A percentile compares a stretch with the other conserved stretches of the same genome.
Evolutionary conservation across 2,888 invertebrate genomes (phyloP).

Genomic region (Crepidodera aurea): DNA sequence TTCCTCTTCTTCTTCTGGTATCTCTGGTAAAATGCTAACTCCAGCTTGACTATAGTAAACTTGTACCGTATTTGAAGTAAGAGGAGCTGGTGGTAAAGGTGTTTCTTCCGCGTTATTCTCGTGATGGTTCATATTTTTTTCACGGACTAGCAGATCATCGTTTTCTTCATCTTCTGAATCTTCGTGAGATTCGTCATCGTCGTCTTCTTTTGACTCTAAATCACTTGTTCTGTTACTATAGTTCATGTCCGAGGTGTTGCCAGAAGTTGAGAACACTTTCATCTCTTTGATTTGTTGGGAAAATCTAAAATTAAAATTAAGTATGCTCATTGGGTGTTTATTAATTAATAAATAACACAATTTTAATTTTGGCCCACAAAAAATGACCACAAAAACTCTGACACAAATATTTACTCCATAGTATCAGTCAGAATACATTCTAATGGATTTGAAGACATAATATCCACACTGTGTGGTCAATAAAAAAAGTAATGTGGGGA

Average conservation of each 20-base stretch:
- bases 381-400: no score
- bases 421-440: no score
- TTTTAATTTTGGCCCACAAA: no score
- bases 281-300: slow-evolving; percentile 41
- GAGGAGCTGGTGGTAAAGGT: slow-evolving; percentile 17
- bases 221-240: slow-evolving; percentile 11
- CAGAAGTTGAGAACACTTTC: slow-evolving; percentile 32
- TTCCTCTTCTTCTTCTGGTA: slow-evolving; percentile 47
- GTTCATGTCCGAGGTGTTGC: slow-evolving; percentile 18
- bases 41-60: slow-evolving; percentile 45
- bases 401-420: no score
- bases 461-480: no score
- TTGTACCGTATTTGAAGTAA: slow-evolving; percentile 38
- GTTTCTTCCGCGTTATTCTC: slow-evolving; percentile 2
- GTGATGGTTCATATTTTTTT: slow-evolving; percentile 11
- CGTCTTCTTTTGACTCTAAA: slow-evolving; percentile 30
- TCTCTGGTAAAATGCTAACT: slow-evolving; percentile 48
- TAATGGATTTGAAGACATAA: no score
- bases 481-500: no score
- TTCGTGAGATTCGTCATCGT: slow-evolving; percentile 23
- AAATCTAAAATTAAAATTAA: slow-evolving; percentile 33
- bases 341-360: no score
- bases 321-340: no score
- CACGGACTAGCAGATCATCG: slow-evolving; percentile 9
- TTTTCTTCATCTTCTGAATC: slow-evolving; percentile 12